Evolutionary conservation across 2,888 invertebrate genomes (phyloP).

Genomic region (Chorisops tibialis): DNA sequence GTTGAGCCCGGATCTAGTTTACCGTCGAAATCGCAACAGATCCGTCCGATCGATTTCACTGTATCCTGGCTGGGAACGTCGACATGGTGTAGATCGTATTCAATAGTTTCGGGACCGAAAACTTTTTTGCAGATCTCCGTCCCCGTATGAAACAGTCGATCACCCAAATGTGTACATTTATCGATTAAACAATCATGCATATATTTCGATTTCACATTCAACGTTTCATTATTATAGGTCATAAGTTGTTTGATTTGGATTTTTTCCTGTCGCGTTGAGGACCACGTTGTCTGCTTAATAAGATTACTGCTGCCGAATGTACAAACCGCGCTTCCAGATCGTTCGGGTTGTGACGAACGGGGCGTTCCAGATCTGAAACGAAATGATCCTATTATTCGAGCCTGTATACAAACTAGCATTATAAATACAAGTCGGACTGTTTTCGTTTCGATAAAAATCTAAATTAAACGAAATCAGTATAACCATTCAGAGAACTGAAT

Average conservation of each 20-base stretch:
- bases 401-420: background rate
- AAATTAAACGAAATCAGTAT: too few relatives aligned
- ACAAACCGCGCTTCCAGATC: conserved; percentile 61
- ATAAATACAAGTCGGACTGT: background rate
- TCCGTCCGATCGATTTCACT: conserved; percentile 62
- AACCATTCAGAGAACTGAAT: too few relatives aligned
- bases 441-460: too few relatives aligned
- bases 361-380: conserved; percentile 39
- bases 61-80: conserved; percentile 44
- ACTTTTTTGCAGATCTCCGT: conserved; percentile 45
- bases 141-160: conserved; percentile 46
- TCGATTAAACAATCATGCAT: conserved; percentile 48
- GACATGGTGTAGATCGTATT: conserved; percentile 46
- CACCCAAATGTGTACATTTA: conserved; percentile 44
- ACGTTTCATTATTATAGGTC: conserved; percentile 54
- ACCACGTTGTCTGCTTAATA: conserved; percentile 48
- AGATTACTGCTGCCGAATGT: conserved; percentile 59
- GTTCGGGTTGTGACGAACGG: conserved; percentile 38
- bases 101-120: conserved; percentile 41
- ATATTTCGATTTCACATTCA: conserved; percentile 50
- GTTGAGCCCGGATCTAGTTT: conserved; percentile 69
- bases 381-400: conserved; percentile 16
- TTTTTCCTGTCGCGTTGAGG: conserved; percentile 38
- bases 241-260: conserved; percentile 52
- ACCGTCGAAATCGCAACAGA: conserved; percentile 72